Evolutionary conservation across 2,888 invertebrate species (phyloP).

Genomic region (Aromia moschata): DNA sequence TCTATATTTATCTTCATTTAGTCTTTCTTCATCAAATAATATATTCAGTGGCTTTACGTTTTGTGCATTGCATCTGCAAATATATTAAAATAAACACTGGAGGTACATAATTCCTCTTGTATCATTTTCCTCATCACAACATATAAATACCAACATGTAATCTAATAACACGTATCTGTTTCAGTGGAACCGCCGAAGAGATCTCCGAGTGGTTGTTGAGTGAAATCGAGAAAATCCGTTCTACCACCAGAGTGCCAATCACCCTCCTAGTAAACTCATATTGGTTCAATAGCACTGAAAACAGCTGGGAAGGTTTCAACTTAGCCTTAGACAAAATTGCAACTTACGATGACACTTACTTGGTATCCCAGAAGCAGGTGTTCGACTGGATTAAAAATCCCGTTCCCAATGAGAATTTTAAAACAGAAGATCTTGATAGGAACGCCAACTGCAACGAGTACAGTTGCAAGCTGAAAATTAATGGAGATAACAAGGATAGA

Average conservation of each 20-base stretch:
- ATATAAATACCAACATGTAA: too few relatives aligned
- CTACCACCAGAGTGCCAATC: constrained; percentile 62
- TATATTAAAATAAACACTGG: too few relatives aligned
- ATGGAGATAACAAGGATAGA: constrained; percentile 45
- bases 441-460: constrained; percentile 41
- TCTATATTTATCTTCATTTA: too few relatives aligned
- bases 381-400: constrained; percentile 63
- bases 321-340: constrained; percentile 58
- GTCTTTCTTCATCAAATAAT: too few relatives aligned
- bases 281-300: constrained; percentile 60
- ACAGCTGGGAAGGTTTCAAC: constrained; percentile 51
- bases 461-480: constrained; percentile 49
- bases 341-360: constrained; percentile 57
- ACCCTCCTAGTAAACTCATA: constrained; percentile 64
- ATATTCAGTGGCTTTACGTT: too few relatives aligned
- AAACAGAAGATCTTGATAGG: constrained; percentile 36
- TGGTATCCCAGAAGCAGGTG: constrained; percentile 60
- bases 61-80: too few relatives aligned
- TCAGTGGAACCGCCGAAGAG: constrained; percentile 53
- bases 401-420: constrained; percentile 48
- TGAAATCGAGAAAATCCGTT: constrained; percentile 63
- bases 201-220: constrained; percentile 61
- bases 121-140: too few relatives aligned
- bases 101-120: too few relatives aligned
- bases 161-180: constrained; percentile 40